phyloP scores from a whole-genome alignment of 2,113 vertebrate genomes.

The Triplophysa rosa region DNA sequence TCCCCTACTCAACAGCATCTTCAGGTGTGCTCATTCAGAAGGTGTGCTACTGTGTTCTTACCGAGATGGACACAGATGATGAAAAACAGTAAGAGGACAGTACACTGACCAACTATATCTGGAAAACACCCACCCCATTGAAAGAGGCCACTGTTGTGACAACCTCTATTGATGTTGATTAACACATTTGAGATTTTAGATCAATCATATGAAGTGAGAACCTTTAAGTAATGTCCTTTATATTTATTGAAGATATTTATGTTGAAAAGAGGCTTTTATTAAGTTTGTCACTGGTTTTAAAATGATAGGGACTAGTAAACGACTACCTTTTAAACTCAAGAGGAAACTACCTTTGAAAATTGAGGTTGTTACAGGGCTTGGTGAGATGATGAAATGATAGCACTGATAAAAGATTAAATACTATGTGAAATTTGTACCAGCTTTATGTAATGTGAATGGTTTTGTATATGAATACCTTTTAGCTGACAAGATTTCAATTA shows the following conservation, averaged over 20 bases:
- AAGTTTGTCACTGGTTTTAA: not conserved
- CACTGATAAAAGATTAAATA: slow-evolving; percentile 49
- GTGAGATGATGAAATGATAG: slow-evolving; percentile 43
- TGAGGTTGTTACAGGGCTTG: not conserved
- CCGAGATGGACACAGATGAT: slow-evolving; percentile 81
- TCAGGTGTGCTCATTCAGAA: slow-evolving; percentile 77
- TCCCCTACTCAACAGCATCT: slow-evolving; percentile 66
- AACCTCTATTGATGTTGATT: not conserved
- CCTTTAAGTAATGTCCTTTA: not conserved
- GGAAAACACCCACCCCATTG: not conserved
- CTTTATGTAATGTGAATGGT: not conserved
- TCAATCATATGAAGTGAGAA: not conserved
- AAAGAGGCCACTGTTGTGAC: slow-evolving; percentile 4
- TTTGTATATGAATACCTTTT: not conserved
- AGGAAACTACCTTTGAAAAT: slow-evolving; percentile 14
- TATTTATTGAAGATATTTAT: slow-evolving; percentile 37
- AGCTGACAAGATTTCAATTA: not conserved
- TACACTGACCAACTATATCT: not conserved
- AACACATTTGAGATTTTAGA: slow-evolving; percentile 11
- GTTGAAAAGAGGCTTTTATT: not conserved
- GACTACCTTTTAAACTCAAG: not conserved
- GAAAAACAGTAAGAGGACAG: slow-evolving; percentile 62
- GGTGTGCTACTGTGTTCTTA: slow-evolving; percentile 82
- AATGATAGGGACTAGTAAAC: not conserved
- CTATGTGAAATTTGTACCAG: not conserved